Conservation (phyloP, 2,888 invertebrate species). For the Helicoverpa assulta region DNA sequence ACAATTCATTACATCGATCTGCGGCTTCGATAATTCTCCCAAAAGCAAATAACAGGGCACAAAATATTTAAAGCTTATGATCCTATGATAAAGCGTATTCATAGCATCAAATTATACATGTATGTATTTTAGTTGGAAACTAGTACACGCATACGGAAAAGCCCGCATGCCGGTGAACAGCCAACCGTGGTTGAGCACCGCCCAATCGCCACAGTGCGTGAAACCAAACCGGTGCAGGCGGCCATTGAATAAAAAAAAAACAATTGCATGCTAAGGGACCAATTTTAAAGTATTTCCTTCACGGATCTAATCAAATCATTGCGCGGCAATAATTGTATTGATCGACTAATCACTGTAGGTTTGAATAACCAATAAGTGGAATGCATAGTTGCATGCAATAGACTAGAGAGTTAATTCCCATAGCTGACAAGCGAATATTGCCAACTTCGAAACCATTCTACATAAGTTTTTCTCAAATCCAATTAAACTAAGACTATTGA, state of each 20-base stretch:
- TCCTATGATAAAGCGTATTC: slow-evolving; percentile 51
- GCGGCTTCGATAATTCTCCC: no score
- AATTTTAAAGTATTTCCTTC: slow-evolving; percentile 68
- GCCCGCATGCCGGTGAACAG: slow-evolving; percentile 71
- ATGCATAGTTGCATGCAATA: slow-evolving; percentile 26
- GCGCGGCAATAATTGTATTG: slow-evolving; percentile 44
- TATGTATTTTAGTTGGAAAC: slow-evolving; percentile 68
- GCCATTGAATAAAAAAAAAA: slow-evolving; percentile 59
- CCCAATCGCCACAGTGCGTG: slow-evolving; percentile 68
- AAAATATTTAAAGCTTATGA: slow-evolving; percentile 9
- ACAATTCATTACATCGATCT: no score
- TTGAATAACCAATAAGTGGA: slow-evolving; percentile 15
- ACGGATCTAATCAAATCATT: slow-evolving; percentile 56
- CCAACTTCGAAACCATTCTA: slow-evolving; percentile 44
- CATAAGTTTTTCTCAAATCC: slow-evolving; percentile 42
- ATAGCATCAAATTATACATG: slow-evolving; percentile 63
- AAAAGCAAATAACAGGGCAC: no score
- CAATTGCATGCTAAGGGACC: slow-evolving; percentile 68
- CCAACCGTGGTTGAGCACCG: slow-evolving; percentile 71
- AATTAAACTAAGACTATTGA: slow-evolving; percentile 47
- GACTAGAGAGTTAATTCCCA: slow-evolving; percentile 42
- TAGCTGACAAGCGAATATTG: slow-evolving; percentile 29
- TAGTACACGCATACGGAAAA: slow-evolving; percentile 79
- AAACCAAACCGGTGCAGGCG: slow-evolving; percentile 69
- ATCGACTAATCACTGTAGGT: slow-evolving; percentile 8